Evolutionary conservation across 2,797 vertebrate genomes (phyloP).

Genomic region (Tragelaphus eurycerus): DNA sequence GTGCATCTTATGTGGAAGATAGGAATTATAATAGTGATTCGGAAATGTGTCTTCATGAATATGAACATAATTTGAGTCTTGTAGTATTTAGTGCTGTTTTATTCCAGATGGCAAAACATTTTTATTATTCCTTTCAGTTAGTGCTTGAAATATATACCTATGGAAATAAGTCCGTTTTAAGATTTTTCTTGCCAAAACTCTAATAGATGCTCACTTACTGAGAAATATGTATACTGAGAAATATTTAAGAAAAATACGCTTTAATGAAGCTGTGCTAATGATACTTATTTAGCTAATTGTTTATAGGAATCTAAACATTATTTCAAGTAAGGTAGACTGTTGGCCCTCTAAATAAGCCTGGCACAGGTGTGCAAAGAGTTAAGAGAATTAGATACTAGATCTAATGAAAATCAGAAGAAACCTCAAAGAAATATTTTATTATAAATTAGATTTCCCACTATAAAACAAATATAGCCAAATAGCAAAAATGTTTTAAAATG

Average conservation of each 20-base stretch:
- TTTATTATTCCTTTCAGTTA: constrained; percentile 70
- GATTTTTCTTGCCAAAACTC: constrained; percentile 59
- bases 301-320: neutral
- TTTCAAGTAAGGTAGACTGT: constrained; percentile 6
- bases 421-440: constrained; percentile 1
- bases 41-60: constrained; percentile 69
- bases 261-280: constrained; percentile 43
- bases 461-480: neutral
- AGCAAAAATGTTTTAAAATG: neutral
- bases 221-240: constrained; percentile 35
- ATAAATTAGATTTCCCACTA: constrained; percentile 24
- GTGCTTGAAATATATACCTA: constrained; percentile 69
- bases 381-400: constrained; percentile 27
- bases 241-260: constrained; percentile 58
- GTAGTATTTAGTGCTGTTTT: constrained; percentile 64
- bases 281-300: constrained; percentile 59
- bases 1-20: constrained; percentile 30
- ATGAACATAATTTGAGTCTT: constrained; percentile 60
- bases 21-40: constrained; percentile 39
- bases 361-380: constrained; percentile 21
- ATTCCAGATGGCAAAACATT: constrained; percentile 72
- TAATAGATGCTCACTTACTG: constrained; percentile 63
- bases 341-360: neutral
- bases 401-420: constrained; percentile 27
- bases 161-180: constrained; percentile 61